Conservation (phyloP, 2,113 vertebrate species). For the Corydoras maculifer region DNA sequence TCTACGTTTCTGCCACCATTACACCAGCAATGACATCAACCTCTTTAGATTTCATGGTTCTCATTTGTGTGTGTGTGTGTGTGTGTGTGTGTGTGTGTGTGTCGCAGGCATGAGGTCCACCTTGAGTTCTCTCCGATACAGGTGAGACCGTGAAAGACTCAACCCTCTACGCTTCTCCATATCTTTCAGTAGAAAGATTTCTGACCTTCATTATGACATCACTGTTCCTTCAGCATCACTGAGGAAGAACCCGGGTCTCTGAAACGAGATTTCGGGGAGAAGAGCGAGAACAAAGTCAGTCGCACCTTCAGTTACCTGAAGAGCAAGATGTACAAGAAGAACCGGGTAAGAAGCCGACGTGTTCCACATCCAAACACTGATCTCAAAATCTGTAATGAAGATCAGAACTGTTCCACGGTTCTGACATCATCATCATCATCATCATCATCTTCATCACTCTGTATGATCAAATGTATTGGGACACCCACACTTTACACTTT, state of each 20-base stretch:
- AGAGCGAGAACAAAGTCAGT: slow-evolving; percentile 84
- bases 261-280: slow-evolving; percentile 71
- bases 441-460: too few species aligned
- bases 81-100: slow-evolving; percentile 43
- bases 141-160: slow-evolving; percentile 58
- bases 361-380: too few species aligned
- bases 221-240: slow-evolving; percentile 69
- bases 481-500: too few species aligned
- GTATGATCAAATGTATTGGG: too few species aligned
- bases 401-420: too few species aligned
- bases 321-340: slow-evolving; percentile 98
- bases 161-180: neutral
- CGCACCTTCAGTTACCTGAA: slow-evolving; percentile 98
- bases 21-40: too few species aligned
- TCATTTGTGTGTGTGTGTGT: slow-evolving; percentile 37
- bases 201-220: neutral
- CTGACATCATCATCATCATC: too few species aligned
- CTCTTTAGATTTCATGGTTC: neutral
- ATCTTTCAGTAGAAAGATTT: neutral
- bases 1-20: too few species aligned
- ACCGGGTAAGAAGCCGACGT: slow-evolving; percentile 67
- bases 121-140: slow-evolving; percentile 73
- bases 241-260: slow-evolving; percentile 81
- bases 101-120: slow-evolving; percentile 70
- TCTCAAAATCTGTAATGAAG: neutral